Evolutionary conservation across 1,140 invertebrate genomes (phyloP).

Genomic region (Drosophila repletoides): DNA sequence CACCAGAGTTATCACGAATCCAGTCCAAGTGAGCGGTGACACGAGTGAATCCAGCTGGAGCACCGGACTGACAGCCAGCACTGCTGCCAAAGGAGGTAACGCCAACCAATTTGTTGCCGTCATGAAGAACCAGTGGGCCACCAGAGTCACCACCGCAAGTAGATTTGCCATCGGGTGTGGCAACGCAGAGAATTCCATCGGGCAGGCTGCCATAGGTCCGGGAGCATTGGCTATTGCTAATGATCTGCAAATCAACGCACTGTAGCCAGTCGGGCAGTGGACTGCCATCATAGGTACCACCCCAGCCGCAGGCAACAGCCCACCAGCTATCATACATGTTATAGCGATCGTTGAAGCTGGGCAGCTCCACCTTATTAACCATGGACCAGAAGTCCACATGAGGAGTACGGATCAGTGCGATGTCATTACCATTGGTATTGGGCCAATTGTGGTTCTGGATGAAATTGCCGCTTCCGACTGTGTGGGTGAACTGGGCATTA

Average conservation of each 20-base stretch:
- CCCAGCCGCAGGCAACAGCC: conserved; percentile 43
- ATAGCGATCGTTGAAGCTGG: conserved; percentile 20
- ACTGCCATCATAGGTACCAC: conserved; percentile 18
- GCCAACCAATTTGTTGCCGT: conserved; percentile 74
- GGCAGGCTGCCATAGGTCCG: conserved; percentile 1
- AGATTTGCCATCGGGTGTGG: conserved; percentile 42
- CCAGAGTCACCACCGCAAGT: conserved; percentile 57
- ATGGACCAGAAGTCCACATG: conserved; percentile 16
- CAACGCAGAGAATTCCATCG: conserved; percentile 44
- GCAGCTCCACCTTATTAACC: conserved; percentile 29
- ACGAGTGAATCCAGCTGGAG: conserved; percentile 84
- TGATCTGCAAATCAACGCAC: conserved; percentile 20
- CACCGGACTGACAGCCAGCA: conserved; percentile 83
- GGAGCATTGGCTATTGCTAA: conserved; percentile 5
- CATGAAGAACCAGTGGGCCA: conserved; percentile 48
- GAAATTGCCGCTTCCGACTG: conserved; percentile 3
- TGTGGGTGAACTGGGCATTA: conserved; percentile 42
- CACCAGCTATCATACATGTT: conserved; percentile 7
- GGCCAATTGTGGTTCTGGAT: conserved; percentile 16
- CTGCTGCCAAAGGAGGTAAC: conserved; percentile 83
- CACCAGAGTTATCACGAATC: conserved; percentile 83
- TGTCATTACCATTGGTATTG: conserved; percentile 19
- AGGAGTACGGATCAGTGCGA: conserved; percentile 20
- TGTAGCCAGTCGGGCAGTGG: conserved; percentile 15
- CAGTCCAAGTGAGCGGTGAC: conserved; percentile 83